Evolutionary conservation across 2,888 invertebrate genomes (phyloP).

Genomic region (Drosophila emarginata): DNA sequence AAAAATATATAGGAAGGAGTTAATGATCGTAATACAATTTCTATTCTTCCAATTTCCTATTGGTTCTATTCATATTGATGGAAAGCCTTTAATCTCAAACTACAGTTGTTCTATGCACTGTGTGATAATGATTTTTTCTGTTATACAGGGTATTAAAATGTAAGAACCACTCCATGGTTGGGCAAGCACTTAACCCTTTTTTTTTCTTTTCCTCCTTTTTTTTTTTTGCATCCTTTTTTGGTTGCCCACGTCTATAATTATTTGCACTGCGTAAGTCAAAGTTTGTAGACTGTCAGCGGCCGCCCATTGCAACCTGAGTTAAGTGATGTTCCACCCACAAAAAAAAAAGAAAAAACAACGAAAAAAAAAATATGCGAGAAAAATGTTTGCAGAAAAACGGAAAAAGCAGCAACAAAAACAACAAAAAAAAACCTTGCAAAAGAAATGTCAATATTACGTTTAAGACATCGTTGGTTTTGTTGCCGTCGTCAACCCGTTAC

Average conservation of each 20-base stretch:
- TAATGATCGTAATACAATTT: too few relatives aligned
- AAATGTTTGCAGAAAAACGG: conserved; percentile 55
- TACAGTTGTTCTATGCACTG: too few relatives aligned
- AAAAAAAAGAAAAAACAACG: neutral
- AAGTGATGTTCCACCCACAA: conserved; percentile 3
- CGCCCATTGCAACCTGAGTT: conserved; percentile 41
- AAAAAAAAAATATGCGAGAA: conserved; percentile 1
- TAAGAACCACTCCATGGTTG: conserved; percentile 54
- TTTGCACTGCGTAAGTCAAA: conserved; percentile 74
- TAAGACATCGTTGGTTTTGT: conserved; percentile 54
- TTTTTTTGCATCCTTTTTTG: conserved; percentile 4
- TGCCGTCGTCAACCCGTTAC: conserved; percentile 49
- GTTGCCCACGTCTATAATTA: conserved; percentile 67
- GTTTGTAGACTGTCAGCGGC: conserved; percentile 49
- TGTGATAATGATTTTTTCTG: too few relatives aligned
- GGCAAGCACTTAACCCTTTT: conserved; percentile 73
- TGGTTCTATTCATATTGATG: too few relatives aligned
- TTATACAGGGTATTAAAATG: conserved; percentile 34
- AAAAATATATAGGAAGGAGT: too few relatives aligned
- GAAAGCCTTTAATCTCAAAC: too few relatives aligned
- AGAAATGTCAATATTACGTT: conserved; percentile 76
- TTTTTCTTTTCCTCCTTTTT: conserved; percentile 8
- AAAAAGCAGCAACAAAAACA: conserved; percentile 12
- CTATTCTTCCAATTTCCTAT: too few relatives aligned
- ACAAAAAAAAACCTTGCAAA: conserved; percentile 47